Evolutionary conservation across 2,797 vertebrate genomes (phyloP), one percentile per base, ranked within the genome.

Genomic region (Gymnothorax javanicus): DNA sequence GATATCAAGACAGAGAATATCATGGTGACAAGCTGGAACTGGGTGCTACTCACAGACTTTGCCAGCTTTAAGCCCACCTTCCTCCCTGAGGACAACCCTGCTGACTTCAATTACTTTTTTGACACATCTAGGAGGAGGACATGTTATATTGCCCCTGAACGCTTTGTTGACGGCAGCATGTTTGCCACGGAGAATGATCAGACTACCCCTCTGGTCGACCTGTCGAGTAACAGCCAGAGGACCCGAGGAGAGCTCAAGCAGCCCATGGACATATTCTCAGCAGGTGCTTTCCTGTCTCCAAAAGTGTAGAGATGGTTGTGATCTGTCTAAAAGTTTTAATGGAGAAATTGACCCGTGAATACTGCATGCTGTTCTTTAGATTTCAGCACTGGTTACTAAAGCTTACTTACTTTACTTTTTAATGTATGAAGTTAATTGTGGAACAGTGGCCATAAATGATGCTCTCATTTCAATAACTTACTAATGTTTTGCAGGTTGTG

Each of bases 1-100:
- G 98, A 99, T 92, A 99, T 99, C 86, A 99, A 99, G 94, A 99
- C 98, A 0, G 98, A 99, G 92, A 99, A 99, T 54, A 95, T 99
- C 83, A 99, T 99, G 98, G 98, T 99, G 89, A 98, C 98, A 86
- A 99, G 98, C 94, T 99, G 98, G 98, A 99, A 99, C 93, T 99
- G 98, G 98, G 97, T 99, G 83, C 96, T 99, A 89, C 95, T 99
- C 0, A 99, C 98, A 0, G 98, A 99, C 93, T 99, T 99, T 83
- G 98, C 98, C 90, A 99, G 98, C 93, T 99, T 99, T 94, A 99
- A 99, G 87, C 98, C 98, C 85, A 99, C 98, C 0, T 99, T 97
- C 17, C 95, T 99, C 85, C 98, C 98, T 0, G 98, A 99, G 93
- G 98, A 99, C 94, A 99, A 99, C 93, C 98, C 98, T 0, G 98